A percentile compares a stretch with the other conserved stretches of the same genome.
phyloP scores from a whole-genome alignment of 2,797 vertebrate genomes.

The Semaprochilodus insignis region DNA sequence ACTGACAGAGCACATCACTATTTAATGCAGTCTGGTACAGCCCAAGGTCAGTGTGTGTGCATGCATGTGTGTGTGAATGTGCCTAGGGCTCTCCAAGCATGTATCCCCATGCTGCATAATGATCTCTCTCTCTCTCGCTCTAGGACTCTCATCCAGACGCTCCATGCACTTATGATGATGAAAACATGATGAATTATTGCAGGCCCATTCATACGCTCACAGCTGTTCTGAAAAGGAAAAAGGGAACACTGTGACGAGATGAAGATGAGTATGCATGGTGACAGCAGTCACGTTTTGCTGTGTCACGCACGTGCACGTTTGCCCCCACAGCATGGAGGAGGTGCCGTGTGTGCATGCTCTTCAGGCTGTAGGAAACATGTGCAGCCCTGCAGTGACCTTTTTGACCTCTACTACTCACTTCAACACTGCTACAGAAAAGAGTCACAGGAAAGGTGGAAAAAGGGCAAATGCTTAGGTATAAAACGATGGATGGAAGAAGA shows the following conservation, averaged over 20 bases:
- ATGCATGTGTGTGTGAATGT: background rate
- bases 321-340: background rate
- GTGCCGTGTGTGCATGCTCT: background rate
- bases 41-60: background rate
- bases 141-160: background rate
- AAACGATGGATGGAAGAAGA: background rate
- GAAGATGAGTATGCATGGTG: slow-evolving; percentile 4
- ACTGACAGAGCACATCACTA: slow-evolving; percentile 31
- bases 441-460: background rate
- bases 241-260: background rate
- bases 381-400: background rate
- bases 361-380: background rate
- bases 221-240: slow-evolving; percentile 6
- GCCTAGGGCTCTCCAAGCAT: slow-evolving; percentile 17
- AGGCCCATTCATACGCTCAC: background rate
- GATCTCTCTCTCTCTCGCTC: background rate
- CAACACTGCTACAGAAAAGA: background rate
- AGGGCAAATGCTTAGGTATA: background rate
- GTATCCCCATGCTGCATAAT: slow-evolving; percentile 31
- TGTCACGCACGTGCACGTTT: slow-evolving; percentile 20
- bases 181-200: background rate
- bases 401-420: background rate
- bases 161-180: slow-evolving; percentile 1
- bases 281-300: slow-evolving; percentile 39
- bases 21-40: background rate